Base-by-base conservation (phyloP, 1,140 invertebrate genomes). In the Apis laboriosa region DNA sequence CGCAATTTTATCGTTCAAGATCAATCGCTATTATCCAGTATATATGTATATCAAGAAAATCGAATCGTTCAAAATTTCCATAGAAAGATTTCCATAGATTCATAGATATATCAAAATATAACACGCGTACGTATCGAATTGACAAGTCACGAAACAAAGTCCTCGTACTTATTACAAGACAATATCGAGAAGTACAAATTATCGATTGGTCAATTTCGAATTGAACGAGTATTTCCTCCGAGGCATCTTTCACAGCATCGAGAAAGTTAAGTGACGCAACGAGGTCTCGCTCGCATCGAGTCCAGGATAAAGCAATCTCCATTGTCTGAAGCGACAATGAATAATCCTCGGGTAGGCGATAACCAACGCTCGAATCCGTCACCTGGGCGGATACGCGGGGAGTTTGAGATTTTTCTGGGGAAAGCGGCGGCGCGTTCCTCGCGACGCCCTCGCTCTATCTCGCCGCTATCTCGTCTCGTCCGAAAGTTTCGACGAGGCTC, bases 111-210 rank as follows among this genome's bases (percentile, higher is more conserved):
- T 7, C 7, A 7, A 43, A 43, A 43, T 43, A 43, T 43, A 43
- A 5, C 34, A 43, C 34, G 4, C 34, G 3, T 3, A 4, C 4
- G 2, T 3, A 17, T 64, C 63, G 11, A 43, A 67, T 19, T 19
- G 24, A 66, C 51, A 34, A 73, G 21, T 17, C 56, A 43, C 21
- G 63, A 73, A 80, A 55, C 80, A 56, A 17, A 77, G 67, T 77
- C 74, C 71, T 87, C 86, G 86, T 87, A 90, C 91, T 92, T 2
- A 24, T 34, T 43, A 43, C 34, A 43, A 90, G 86, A 88, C 80
- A 90, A 90, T 76, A 84, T 75, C 87, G 87, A 85, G 66, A 84
- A 72, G 84, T 91, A 90, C 91, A 92, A 92, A 90, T 91, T 90
- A 92, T 34, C 87, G 88, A 92, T 92, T 90, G 88, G 88, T 86